A percentile compares a stretch with the other conserved stretches of the same genome.
Evolutionary conservation across 2,113 vertebrate species (phyloP).

Genomic region (Rallus limicola): DNA sequence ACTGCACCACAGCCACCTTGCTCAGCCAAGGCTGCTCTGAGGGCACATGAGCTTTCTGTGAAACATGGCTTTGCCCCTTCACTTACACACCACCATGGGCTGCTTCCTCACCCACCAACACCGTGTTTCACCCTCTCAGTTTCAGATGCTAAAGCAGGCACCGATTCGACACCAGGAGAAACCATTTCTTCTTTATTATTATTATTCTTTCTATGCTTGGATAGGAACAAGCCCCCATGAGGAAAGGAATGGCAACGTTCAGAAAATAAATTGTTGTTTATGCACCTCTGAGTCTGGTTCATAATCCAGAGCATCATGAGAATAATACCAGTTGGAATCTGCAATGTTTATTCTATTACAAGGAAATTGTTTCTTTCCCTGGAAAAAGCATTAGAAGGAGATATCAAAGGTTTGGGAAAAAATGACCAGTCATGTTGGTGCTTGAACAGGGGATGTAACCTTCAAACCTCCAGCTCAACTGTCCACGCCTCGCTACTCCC

Average conservation of each 20-base stretch:
- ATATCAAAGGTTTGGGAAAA: background rate
- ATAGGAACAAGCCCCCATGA: background rate
- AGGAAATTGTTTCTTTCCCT: background rate
- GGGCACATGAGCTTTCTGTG: background rate
- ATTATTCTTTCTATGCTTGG: background rate
- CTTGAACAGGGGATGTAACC: background rate
- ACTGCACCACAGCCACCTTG: background rate
- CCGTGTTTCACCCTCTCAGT: background rate
- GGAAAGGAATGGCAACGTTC: slow-evolving; percentile 6
- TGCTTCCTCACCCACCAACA: background rate
- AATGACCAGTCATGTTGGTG: accelerated
- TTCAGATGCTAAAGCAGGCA: background rate
- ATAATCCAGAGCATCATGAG: background rate
- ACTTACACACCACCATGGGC: background rate
- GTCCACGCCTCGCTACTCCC: background rate
- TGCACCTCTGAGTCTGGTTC: slow-evolving; percentile 35
- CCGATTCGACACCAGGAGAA: background rate
- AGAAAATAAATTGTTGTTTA: slow-evolving; percentile 25
- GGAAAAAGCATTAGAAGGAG: background rate
- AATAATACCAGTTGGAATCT: slow-evolving; percentile 23
- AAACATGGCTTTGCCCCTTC: background rate
- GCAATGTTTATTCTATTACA: slow-evolving; percentile 10
- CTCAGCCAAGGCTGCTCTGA: background rate
- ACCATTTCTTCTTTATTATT: background rate
- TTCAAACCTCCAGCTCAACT: background rate